phyloP scores from a whole-genome alignment of 2,888 invertebrate genomes.

The Gisinianus flammeolus region DNA sequence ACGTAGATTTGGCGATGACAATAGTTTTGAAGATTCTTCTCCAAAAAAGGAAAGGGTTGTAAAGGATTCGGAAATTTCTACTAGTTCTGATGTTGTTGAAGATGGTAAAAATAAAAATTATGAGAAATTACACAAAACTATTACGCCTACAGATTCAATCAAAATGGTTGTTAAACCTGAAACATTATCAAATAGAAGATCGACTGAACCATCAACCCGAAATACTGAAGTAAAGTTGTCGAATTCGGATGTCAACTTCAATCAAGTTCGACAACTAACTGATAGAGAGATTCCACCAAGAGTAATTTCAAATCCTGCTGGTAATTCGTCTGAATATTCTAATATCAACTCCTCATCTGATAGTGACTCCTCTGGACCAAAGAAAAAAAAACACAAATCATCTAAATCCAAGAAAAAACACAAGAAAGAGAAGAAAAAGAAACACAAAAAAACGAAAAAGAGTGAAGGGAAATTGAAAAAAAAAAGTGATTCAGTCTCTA shows the following conservation, averaged over 20 bases:
- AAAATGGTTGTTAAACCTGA: too few species aligned
- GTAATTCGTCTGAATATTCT: neutral
- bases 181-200: too few species aligned
- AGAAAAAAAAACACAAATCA: conserved; percentile 17
- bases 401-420: conserved; percentile 15
- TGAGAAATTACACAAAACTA: neutral
- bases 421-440: conserved; percentile 23
- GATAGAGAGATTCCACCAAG: too few species aligned
- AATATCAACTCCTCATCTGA: neutral
- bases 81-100: neutral
- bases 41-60: neutral
- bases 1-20: neutral
- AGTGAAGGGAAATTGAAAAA: neutral
- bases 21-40: neutral
- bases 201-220: too few species aligned
- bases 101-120: neutral
- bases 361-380: neutral
- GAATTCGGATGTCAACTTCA: neutral
- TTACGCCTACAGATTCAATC: neutral
- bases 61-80: neutral
- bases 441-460: conserved; percentile 5
- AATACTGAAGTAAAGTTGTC: neutral
- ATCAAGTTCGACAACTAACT: neutral
- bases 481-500: neutral
- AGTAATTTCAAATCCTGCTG: conserved; percentile 6